Evolutionary conservation across 2,113 vertebrate genomes (phyloP), one percentile per base, ranked within the genome.

Genomic region (Falcunculus frontatus): DNA sequence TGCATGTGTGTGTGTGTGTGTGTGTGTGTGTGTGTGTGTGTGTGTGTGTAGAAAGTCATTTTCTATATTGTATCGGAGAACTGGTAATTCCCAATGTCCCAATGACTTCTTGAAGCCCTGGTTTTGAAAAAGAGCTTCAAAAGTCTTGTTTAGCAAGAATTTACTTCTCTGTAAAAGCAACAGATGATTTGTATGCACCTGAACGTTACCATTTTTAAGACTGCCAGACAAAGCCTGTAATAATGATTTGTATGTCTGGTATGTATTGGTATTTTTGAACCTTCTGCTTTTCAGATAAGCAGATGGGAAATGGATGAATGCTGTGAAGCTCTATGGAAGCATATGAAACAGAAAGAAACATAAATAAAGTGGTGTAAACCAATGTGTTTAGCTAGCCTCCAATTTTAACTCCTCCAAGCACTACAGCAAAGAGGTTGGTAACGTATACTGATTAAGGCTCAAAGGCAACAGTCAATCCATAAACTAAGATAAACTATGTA

Each of bases 171-270:
- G n/a, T 73, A 52, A 65, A 88, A 90, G 57, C 63, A 69, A 19
- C 11, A 65, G 59, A 83, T 73, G 23, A 83, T 93, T 86, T 76
- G 70, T 69, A 90, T 88, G 94, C 79, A 92, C 92, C 86, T 90
- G 76, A 83, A 94, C 3, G 4, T 60, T 77, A 35, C 50, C 22
- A 26, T 70, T 93, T 96, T 92, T 84, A 91, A 95, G 88, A 77
- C 57, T 92, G 82, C 63, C 83, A 96, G 94, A 92, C 94, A 92
- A 94, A 94, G 55, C 50, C 64, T 59, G 92, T 67, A 80, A 86
- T 92, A 80, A 89, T 84, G 82, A 94, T 96, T 96, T 96, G 82
- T 88, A 62, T 77, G 90, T 94, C 88, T 96, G 59, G 59, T 93
- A 77, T 27, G 35, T 90, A 76, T 65, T 42, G 68, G 79, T 93